Evolutionary conservation across 1,140 invertebrate genomes (phyloP), one percentile per base, ranked within the genome.

Genomic region (Lordiphosa collinella): DNA sequence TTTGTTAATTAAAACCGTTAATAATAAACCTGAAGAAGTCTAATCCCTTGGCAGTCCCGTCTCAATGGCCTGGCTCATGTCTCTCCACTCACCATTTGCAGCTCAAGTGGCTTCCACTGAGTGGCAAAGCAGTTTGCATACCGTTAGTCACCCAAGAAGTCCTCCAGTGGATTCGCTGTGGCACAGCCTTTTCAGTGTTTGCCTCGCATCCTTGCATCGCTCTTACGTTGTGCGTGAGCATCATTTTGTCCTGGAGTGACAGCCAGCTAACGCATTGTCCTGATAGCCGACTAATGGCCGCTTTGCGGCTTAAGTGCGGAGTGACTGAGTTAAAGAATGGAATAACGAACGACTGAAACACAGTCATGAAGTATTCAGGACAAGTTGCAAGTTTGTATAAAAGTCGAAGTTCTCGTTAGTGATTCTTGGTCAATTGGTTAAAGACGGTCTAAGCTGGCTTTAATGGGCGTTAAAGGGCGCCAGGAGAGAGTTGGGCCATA

Each of bases 291-390:
- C 58, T 80, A 80, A 80, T 80, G 76, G 76, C 76, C 73, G 76
- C 76, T 80, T 82, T 80, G 76, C 66, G 76, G 76, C 71, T 82
- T 60, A 67, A 71, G 71, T 75, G 78, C 16, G 29, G 48, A 44
- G 36, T 35, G 37, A 12, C 16, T 40, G n/a, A 31, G 25, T 3
- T 22, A n/a, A n/a, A 8, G n/a, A n/a, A 12, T 13, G n/a, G 49
- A 50, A 65, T 40, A 38, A n/a, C 37, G 34, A 25, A 40, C 46
- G 36, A 64, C 37, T 40, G 41, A 37, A 54, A 56, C 41, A 69
- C 53, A 80, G 52, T 67, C 64, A 73, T 57, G 59, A 74, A 79
- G 75, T 80, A 82, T 79, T 80, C 70, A 80, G 52, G 65, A 38
- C 63, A 46, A 66, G 22, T 44, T 22, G 53, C 25, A 63, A 68